Conservation (phyloP, 2,888 invertebrate genomes). For the Drosophila acutilabella region DNA sequence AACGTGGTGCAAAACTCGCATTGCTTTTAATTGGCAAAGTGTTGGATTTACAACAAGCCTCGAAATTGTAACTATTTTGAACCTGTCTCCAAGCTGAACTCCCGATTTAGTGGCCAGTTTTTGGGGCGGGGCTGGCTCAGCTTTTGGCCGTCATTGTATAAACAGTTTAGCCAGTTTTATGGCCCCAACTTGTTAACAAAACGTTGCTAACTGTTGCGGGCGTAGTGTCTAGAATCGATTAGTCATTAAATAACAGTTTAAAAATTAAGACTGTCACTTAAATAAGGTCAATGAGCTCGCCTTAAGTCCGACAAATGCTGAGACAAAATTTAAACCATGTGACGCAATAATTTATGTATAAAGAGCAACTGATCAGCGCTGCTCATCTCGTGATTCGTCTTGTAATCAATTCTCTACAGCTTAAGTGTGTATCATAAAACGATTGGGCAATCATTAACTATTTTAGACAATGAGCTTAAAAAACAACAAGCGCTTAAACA, state of each 20-base stretch:
- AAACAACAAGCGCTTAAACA: constrained; percentile 27
- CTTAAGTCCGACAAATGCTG: background rate
- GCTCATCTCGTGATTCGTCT: constrained; percentile 4
- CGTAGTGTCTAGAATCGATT: constrained; percentile 35
- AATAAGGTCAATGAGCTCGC: constrained; percentile 62
- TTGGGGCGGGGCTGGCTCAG: constrained; percentile 32
- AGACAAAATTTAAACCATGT: constrained; percentile 17
- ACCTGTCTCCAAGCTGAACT: constrained; percentile 25
- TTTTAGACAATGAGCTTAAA: constrained; percentile 43
- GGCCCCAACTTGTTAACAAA: background rate
- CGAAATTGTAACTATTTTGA: constrained; percentile 5
- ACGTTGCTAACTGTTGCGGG: constrained; percentile 15
- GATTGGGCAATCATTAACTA: constrained; percentile 58
- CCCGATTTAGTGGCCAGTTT: constrained; percentile 36
- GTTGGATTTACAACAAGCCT: constrained; percentile 51
- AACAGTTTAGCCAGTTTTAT: constrained; percentile 40
- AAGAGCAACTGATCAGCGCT: constrained; percentile 48
- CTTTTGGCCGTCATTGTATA: constrained; percentile 52
- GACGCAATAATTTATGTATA: constrained; percentile 61
- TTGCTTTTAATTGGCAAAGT: constrained; percentile 45
- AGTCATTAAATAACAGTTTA: constrained; percentile 5
- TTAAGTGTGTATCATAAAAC: constrained; percentile 36
- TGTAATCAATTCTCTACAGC: constrained; percentile 54
- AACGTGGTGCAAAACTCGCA: constrained; percentile 25
- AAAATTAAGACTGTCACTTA: constrained; percentile 14